Conservation (phyloP, 2,888 invertebrate species). For the Myopa testacea region DNA sequence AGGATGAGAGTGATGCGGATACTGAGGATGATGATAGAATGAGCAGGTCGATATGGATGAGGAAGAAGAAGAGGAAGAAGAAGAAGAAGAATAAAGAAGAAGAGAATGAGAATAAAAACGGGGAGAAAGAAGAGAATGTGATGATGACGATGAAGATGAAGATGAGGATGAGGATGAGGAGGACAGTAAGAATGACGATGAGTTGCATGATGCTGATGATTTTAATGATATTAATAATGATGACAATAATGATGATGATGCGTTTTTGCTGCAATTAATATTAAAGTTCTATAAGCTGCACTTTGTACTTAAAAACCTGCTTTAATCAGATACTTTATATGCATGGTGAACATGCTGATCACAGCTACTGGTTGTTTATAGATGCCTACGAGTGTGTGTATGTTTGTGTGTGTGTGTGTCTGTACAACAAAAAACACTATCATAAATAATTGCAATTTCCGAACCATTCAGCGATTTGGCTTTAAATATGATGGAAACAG, state of each 20-base stretch:
- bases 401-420: neutral
- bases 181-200: neutral
- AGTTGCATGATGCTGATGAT: neutral
- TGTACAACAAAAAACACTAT: neutral
- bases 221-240: neutral
- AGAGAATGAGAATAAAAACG: too few species aligned
- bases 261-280: neutral
- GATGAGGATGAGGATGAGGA: neutral
- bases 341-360: neutral
- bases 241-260: neutral
- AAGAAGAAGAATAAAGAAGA: too few species aligned
- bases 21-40: too few species aligned
- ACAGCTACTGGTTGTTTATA: neutral
- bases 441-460: neutral
- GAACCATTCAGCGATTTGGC: too few species aligned
- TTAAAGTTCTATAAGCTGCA: neutral
- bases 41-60: too few species aligned
- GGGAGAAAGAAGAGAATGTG: too few species aligned
- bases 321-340: conserved; percentile 5
- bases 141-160: neutral
- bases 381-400: neutral
- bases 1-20: neutral
- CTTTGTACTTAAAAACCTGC: neutral
- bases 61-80: too few species aligned
- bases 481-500: too few species aligned